A percentile compares a stretch with the other conserved stretches of the same genome.
Evolutionary conservation across 2,888 invertebrate species (phyloP).

Genomic region (Scaptodrosophila latifasciaeformis): DNA sequence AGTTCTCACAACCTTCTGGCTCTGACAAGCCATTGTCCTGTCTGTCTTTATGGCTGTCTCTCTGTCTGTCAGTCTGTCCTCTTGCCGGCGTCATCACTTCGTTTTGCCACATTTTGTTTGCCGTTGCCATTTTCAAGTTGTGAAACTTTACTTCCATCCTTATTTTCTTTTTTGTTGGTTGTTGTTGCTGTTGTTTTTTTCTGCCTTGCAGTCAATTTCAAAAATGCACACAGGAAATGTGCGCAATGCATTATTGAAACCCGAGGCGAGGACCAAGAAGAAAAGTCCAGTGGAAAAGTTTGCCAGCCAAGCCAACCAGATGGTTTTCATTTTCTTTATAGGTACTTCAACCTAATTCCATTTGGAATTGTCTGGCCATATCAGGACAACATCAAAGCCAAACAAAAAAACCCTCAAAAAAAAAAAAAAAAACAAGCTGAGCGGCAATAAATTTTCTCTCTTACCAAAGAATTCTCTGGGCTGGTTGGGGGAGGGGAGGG

Average conservation of each 20-base stretch:
- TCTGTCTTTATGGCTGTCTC: neutral
- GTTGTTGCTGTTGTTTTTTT: too few relatives aligned
- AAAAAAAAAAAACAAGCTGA: too few relatives aligned
- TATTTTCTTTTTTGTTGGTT: too few relatives aligned
- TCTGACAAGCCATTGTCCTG: neutral
- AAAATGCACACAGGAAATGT: constrained; percentile 1
- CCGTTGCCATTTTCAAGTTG: neutral
- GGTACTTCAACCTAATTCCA: too few relatives aligned
- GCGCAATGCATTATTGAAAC: constrained; percentile 1
- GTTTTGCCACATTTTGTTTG: neutral
- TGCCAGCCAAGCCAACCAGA: neutral
- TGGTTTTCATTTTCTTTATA: neutral
- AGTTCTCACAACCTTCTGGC: neutral
- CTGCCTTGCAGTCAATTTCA: neutral
- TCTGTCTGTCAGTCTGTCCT: neutral
- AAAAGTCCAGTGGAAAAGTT: neutral
- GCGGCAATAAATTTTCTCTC: too few relatives aligned
- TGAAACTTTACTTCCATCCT: too few relatives aligned
- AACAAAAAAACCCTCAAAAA: too few relatives aligned
- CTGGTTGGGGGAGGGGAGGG: too few relatives aligned
- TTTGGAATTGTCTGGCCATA: too few relatives aligned
- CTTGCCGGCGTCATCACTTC: neutral
- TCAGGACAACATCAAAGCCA: too few relatives aligned
- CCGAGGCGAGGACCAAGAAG: neutral
- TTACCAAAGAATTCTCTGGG: too few relatives aligned